Evolutionary conservation across 2,888 invertebrate species (phyloP).

Genomic region (Halictus ligatus): DNA sequence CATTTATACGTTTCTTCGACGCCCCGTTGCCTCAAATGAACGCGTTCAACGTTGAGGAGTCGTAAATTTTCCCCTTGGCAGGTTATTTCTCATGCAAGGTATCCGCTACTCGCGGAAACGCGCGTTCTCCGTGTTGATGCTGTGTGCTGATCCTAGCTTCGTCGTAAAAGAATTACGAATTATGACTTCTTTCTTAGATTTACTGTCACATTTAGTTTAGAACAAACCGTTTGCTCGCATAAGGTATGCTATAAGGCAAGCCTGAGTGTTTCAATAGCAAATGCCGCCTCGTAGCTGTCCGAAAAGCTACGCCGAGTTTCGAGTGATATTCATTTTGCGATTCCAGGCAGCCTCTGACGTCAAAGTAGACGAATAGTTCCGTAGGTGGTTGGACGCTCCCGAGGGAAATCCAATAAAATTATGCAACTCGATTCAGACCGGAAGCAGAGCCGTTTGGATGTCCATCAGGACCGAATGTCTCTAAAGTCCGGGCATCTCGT

Average conservation of each 20-base stretch:
- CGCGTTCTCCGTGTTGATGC: no score
- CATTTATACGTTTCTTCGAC: neutral
- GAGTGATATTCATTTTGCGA: neutral
- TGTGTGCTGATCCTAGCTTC: no score
- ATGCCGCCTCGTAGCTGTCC: no score
- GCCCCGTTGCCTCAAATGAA: neutral
- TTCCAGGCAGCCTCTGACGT: neutral
- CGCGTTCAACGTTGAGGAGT: neutral
- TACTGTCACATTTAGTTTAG: neutral
- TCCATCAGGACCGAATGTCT: neutral
- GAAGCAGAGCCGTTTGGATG: neutral
- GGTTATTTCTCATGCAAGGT: no score
- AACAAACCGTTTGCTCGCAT: neutral
- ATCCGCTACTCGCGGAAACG: no score
- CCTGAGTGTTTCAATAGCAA: neutral
- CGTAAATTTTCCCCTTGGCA: no score
- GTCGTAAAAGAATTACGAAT: no score
- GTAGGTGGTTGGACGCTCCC: neutral
- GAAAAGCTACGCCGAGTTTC: neutral
- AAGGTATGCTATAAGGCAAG: neutral
- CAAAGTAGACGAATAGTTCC: neutral
- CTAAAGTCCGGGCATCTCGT: neutral
- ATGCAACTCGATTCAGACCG: slow-evolving; percentile 19
- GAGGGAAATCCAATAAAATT: slow-evolving; percentile 16
- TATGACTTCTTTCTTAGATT: neutral